These are phyloP conservation scores for Cerastis rubricosa DNA, from an alignment of 2,888 invertebrate genomes.

Conservation along the genomic window DNA sequence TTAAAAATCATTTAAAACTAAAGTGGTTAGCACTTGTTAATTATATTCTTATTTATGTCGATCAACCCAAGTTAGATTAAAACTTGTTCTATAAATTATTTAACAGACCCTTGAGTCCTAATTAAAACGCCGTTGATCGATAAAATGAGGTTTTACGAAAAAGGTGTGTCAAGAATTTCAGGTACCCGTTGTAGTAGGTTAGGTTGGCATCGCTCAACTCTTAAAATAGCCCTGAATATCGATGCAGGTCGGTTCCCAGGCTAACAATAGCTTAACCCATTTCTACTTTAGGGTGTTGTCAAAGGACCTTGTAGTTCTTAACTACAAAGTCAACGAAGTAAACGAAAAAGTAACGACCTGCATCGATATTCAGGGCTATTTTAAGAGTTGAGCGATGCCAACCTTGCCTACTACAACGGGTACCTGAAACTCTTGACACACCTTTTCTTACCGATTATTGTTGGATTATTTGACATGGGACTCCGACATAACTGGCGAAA, in stretches of 20 bases:
- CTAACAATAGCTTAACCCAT: constrained; percentile 51
- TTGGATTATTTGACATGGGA: background rate
- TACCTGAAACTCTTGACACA: constrained; percentile 21
- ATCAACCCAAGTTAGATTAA: background rate
- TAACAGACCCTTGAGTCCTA: constrained; percentile 1
- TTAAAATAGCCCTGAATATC: constrained; percentile 47
- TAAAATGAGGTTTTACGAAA: constrained; percentile 11
- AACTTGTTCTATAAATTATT: constrained; percentile 4
- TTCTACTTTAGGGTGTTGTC: constrained; percentile 25
- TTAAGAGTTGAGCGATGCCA: constrained; percentile 19
- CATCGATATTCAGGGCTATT: constrained; percentile 47
- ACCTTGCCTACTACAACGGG: constrained; percentile 13
- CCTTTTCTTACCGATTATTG: background rate
- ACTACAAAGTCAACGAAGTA: no score
- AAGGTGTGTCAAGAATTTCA: constrained; percentile 27
- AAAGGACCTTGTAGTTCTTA: background rate
- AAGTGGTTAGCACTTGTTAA: background rate
- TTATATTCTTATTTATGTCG: background rate
- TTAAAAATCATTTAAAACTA: background rate
- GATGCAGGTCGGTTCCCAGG: constrained; percentile 22
- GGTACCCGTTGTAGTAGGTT: constrained; percentile 11
- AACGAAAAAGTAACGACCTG: no score
- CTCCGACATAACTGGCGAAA: background rate
- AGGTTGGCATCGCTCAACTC: constrained; percentile 11
- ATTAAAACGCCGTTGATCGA: constrained; percentile 3